Evolutionary conservation across 2,113 vertebrate genomes (phyloP).

Genomic region (Callaeas wilsoni): DNA sequence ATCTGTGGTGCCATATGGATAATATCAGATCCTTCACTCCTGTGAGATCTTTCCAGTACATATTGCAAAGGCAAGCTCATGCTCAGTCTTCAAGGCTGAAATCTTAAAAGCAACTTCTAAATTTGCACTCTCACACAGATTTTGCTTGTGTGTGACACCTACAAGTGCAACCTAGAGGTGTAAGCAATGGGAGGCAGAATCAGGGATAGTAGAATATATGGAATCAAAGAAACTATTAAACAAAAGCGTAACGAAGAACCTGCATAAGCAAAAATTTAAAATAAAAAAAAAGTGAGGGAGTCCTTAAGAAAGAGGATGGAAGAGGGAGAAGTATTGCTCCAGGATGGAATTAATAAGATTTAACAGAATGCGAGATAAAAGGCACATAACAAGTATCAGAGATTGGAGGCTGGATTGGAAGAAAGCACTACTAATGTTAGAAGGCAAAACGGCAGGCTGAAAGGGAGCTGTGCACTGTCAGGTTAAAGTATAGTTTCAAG

Average conservation of each 20-base stretch:
- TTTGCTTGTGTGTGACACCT: neutral
- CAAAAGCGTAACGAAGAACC: neutral
- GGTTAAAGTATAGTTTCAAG: neutral
- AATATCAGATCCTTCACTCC: slow-evolving; percentile 14
- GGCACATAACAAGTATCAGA: neutral
- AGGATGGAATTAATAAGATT: neutral
- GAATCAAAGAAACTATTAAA: neutral
- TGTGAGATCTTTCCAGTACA: neutral
- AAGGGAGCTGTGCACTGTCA: neutral
- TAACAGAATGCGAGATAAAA: neutral
- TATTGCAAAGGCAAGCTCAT: neutral
- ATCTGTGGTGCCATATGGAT: slow-evolving; percentile 53
- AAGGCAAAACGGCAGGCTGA: neutral
- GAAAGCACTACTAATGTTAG: neutral
- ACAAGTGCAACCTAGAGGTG: neutral
- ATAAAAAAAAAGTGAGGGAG: neutral
- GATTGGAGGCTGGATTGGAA: neutral
- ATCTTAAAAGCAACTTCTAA: neutral
- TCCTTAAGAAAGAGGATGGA: neutral
- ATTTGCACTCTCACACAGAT: neutral
- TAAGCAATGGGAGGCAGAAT: neutral
- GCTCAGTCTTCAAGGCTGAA: neutral
- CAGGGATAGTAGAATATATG: neutral
- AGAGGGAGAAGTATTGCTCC: neutral
- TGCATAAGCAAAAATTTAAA: neutral